Conservation (phyloP, 2,888 invertebrate genomes). For the Rhamphomyia laevipes region DNA sequence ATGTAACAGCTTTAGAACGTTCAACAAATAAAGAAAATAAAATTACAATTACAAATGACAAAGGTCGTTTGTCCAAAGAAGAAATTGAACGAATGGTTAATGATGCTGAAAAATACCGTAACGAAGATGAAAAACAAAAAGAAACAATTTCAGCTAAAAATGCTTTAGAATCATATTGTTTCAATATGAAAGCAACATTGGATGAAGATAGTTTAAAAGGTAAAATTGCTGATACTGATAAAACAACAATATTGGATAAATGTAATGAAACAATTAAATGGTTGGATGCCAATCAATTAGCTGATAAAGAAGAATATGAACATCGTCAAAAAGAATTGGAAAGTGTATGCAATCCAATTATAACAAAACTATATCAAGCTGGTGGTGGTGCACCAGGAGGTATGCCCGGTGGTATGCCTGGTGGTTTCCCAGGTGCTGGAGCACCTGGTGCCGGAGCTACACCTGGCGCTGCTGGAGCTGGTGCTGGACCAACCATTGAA, state of each 20-base stretch:
- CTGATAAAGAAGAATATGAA: constrained; percentile 67
- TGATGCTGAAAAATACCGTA: constrained; percentile 67
- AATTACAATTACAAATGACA: constrained; percentile 80
- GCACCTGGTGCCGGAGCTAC: constrained; percentile 46
- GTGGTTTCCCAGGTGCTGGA: constrained; percentile 41
- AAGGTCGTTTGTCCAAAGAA: constrained; percentile 70
- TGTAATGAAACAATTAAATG: constrained; percentile 61
- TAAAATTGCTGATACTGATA: constrained; percentile 59
- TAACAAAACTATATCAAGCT: constrained; percentile 68
- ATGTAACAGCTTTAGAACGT: constrained; percentile 64
- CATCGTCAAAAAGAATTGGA: constrained; percentile 65
- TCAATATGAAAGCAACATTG: constrained; percentile 83
- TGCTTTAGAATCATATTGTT: constrained; percentile 64
- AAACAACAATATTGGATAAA: constrained; percentile 52
- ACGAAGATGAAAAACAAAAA: constrained; percentile 60
- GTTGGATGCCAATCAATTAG: constrained; percentile 69
- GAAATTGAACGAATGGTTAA: constrained; percentile 77
- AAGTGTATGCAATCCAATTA: constrained; percentile 61
- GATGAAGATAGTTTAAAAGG: constrained; percentile 95
- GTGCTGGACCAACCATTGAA: constrained; percentile 56
- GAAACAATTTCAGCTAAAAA: constrained; percentile 61
- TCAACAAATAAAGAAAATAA: constrained; percentile 69
- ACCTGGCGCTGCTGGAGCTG: constrained; percentile 19
- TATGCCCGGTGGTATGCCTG: constrained; percentile 41
- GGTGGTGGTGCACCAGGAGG: constrained; percentile 54